Base-by-base conservation (phyloP, 2,113 vertebrate species). In the Gopherus evgoodei region DNA sequence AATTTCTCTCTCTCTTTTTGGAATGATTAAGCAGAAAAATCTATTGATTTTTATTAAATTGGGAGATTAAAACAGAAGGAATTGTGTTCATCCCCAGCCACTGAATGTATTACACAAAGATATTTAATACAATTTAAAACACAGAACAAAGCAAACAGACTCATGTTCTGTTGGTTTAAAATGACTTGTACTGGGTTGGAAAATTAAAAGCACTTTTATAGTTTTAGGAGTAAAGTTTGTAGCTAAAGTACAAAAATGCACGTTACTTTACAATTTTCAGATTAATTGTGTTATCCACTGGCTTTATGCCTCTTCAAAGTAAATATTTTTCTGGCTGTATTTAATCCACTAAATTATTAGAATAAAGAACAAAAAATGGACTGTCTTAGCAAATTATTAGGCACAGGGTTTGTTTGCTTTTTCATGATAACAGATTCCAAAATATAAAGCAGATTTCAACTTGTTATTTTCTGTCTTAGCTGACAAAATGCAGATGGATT, bases 371-470 rank as follows among this genome's bases (percentile, higher is more conserved):
- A 82, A 44, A 49, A 93, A 81, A 11, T 1, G 83, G 84, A 90
- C 90, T 83, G 62, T 88, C 78, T 53, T 88, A 54, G 84, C 91
- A 87, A 75, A 90, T 25, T 86, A 75, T 90, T 27, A 75, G 62
- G 19, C 49, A 50, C 29, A 88, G 87, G 47, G 87, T 83, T 97
- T 97, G 87, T 96, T 97, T 98, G 94, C 93, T 91, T 96, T 91
- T 91, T 93, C 78, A 47, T 83, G 76, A 62, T 78, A 94, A 90
- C 84, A 91, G 11, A n/a, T 84, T 50, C 94, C 82, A 93, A 97
- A 97, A 92, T 86, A 95, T 49, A 83, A 86, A 91, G 85, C 87
- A 82, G 91, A 94, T 96, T 97, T 97, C 90, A 95, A 88, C 59
- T 96, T 94, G 91, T 95, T 97, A 95, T 92, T 83, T 86, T 91